Conservation (phyloP, 2,888 invertebrate species). For the Branchellion lobata region DNA sequence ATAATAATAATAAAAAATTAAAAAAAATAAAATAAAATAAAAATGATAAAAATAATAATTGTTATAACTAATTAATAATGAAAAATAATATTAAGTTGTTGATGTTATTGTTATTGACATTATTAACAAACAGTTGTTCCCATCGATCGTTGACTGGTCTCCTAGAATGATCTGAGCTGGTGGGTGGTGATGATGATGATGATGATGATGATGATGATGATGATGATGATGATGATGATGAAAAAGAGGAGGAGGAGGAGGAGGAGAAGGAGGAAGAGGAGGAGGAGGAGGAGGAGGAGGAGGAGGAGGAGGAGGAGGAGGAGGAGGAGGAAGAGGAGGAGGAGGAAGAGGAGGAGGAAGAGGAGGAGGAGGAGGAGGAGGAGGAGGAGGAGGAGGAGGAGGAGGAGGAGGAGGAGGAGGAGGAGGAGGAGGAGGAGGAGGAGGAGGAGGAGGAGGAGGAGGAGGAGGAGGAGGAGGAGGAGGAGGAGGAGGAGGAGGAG, state of each 20-base stretch:
- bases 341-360: constrained; percentile 15
- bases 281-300: constrained; percentile 24
- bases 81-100: no score
- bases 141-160: no score
- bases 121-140: background rate
- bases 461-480: background rate
- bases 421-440: background rate
- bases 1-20: no score
- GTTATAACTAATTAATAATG: no score
- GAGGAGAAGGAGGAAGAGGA: no score
- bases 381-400: constrained; percentile 33
- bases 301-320: background rate
- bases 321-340: constrained; percentile 6
- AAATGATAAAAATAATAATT: no score
- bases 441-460: background rate
- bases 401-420: constrained; percentile 24
- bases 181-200: constrained; percentile 37
- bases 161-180: no score
- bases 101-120: no score
- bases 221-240: constrained; percentile 4
- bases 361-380: constrained; percentile 19
- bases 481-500: constrained; percentile 24
- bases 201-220: constrained; percentile 36
- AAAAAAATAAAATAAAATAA: no score
- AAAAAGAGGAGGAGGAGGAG: background rate